A percentile compares a stretch with the other conserved stretches of the same genome.
Evolutionary conservation across 2,797 vertebrate genomes (phyloP).

Genomic region (Amphiprion clarkii): DNA sequence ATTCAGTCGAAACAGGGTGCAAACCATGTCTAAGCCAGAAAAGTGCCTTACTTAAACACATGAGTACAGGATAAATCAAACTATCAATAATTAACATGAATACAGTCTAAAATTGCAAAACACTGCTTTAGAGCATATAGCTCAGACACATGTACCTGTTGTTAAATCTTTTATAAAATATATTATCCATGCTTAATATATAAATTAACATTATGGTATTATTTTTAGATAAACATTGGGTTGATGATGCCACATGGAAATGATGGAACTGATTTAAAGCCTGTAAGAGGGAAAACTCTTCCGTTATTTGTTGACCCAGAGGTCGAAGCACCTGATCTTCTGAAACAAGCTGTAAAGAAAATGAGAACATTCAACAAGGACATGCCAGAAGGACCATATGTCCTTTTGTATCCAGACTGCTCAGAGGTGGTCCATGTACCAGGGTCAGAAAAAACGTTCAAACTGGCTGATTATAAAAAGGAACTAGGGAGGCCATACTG

Average conservation of each 20-base stretch:
- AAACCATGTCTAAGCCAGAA: too few relatives aligned
- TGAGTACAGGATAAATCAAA: too few relatives aligned
- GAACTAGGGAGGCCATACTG: slow-evolving; percentile 12
- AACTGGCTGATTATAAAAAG: slow-evolving; percentile 16
- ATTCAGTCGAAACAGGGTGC: too few relatives aligned
- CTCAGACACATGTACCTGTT: too few relatives aligned
- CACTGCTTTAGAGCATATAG: too few relatives aligned
- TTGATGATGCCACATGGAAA: background rate
- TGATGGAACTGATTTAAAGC: slow-evolving; percentile 10
- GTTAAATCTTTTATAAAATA: too few relatives aligned
- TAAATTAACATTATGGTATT: background rate
- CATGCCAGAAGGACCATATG: slow-evolving; percentile 6
- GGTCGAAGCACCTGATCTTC: background rate
- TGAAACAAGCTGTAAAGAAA: slow-evolving; percentile 19
- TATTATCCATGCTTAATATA: background rate
- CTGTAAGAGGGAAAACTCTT: slow-evolving; percentile 14
- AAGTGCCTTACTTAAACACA: too few relatives aligned
- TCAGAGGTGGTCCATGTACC: slow-evolving; percentile 36
- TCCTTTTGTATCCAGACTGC: slow-evolving; percentile 29
- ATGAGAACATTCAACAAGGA: slow-evolving; percentile 24
- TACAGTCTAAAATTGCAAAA: too few relatives aligned
- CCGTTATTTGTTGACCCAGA: slow-evolving; percentile 3
- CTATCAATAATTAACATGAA: too few relatives aligned
- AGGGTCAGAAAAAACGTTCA: slow-evolving; percentile 26
- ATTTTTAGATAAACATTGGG: slow-evolving; percentile 13